Evolutionary conservation across 2,113 vertebrate genomes (phyloP), one percentile per base, ranked within the genome.

Genomic region (Scortum barcoo): DNA sequence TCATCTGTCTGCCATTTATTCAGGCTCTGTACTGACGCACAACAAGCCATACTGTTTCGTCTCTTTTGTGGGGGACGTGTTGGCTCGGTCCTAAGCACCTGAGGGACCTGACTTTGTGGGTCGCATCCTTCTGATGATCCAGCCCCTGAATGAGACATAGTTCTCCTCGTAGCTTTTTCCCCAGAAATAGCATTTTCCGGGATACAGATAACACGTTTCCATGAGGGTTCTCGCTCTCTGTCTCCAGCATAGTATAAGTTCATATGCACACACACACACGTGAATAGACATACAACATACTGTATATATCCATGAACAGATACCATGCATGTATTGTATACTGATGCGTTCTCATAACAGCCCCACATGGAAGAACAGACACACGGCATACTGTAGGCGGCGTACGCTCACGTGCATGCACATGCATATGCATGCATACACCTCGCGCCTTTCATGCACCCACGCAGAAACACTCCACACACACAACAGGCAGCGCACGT

Each of bases 181-280:
- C 0, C 50, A 78, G 46, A 70, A 76, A 56, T 30, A 67, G 30
- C 42, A 28, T 61, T 74, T 78, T 77, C 48, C 30, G 30, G 44
- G 51, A 78, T 42, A 62, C 50, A 65, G 61, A 84, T 79, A 72
- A 86, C 48, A 78, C 28, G 74, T 54, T 70, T 48, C 61, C 63
- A 50, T 1, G 46, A 81, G 68, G 28, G 36, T 33, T 68, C 26
- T 73, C 22, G 28, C 33, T 75, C 24, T 51, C 7, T 51, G 30
- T 78, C 38, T 73, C 38, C 53, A 12, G 22, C 1, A n/a, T 22
- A 20, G 57, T 51, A 58, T 8, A 26, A 7, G 1, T 62, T 42
- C 10, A 72, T 28, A 30, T 14, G 8, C 22, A 58, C 12, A 62
- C n/a, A 38, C 33, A 44, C 20, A 58, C 16, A 60, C 30, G 46